These are phyloP conservation scores for Polyommatus iphigenia DNA, from an alignment of 2,888 invertebrate genomes.

Conservation along the genomic window DNA sequence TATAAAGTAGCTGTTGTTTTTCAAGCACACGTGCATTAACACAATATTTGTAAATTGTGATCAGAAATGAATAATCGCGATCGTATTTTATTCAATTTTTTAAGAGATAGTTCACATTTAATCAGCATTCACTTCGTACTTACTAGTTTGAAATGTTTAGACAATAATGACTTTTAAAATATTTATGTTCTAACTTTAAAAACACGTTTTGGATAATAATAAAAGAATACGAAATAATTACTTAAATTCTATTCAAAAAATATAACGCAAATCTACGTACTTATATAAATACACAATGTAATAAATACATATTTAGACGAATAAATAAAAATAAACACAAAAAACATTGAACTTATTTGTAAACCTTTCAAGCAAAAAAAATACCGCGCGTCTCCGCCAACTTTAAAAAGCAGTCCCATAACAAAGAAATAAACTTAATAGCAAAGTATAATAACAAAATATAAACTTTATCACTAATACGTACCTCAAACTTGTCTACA, in stretches of 20 bases:
- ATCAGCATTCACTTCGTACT: too few relatives aligned
- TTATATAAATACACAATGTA: too few relatives aligned
- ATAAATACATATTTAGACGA: background rate
- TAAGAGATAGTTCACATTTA: background rate
- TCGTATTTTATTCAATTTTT: background rate
- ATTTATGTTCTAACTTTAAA: background rate
- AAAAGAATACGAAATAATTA: background rate
- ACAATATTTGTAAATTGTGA: background rate
- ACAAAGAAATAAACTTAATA: background rate
- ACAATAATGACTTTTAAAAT: background rate
- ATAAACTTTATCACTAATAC: conserved; percentile 27
- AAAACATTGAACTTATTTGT: background rate
- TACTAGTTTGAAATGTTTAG: background rate
- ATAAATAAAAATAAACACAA: background rate
- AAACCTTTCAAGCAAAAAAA: background rate
- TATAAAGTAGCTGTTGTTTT: background rate
- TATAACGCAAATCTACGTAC: background rate
- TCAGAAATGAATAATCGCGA: background rate
- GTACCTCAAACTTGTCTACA: conserved; percentile 41
- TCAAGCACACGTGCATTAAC: background rate
- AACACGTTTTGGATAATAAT: background rate
- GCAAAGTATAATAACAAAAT: background rate
- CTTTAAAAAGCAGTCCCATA: conserved; percentile 14
- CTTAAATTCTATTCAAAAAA: background rate
- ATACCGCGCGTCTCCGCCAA: background rate